These are phyloP conservation scores for Heteronetta atricapilla DNA, from an alignment of 2,113 vertebrate genomes.

Conservation along the genomic window DNA sequence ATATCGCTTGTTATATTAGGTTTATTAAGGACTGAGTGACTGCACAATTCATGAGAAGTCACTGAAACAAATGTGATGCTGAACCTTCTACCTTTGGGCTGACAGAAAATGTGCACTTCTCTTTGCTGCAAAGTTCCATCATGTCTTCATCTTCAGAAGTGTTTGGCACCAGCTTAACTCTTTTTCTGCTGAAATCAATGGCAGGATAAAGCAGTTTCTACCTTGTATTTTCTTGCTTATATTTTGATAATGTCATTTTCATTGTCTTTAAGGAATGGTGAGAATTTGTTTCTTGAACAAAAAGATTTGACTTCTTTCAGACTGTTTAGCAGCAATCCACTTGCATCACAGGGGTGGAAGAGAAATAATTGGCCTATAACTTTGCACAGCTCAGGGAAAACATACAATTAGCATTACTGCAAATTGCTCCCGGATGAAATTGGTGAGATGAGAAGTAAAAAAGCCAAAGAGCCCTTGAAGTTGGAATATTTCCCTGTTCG, in stretches of 20 bases:
- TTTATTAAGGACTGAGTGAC: neutral
- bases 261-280: neutral
- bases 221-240: neutral
- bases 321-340: neutral
- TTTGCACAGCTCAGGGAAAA: constrained; percentile 32
- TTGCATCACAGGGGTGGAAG: neutral
- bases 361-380: constrained; percentile 55
- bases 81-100: neutral
- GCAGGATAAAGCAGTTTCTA: neutral
- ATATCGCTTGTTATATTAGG: neutral
- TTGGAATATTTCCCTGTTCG: neutral
- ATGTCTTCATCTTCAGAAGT: neutral
- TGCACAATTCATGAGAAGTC: neutral
- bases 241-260: neutral
- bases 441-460: neutral
- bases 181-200: neutral
- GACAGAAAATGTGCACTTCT: neutral
- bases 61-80: neutral
- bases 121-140: neutral
- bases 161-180: neutral
- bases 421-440: constrained; percentile 12
- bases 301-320: neutral
- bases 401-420: neutral
- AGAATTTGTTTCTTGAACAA: neutral
- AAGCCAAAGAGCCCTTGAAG: neutral